Conservation (phyloP, 2,113 vertebrate genomes). For the Nyctibius bracteatus region DNA sequence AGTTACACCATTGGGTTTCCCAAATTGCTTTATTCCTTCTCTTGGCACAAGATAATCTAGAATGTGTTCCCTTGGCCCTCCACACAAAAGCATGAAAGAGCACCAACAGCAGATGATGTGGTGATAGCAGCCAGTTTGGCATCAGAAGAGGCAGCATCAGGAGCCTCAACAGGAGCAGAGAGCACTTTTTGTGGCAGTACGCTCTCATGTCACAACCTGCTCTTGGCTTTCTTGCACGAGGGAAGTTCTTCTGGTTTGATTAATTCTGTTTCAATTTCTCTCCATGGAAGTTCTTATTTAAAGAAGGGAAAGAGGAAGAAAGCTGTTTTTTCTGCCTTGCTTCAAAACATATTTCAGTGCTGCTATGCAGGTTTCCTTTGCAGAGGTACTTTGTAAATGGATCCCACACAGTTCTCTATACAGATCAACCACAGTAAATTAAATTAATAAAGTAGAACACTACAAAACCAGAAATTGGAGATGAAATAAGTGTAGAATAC, state of each 20-base stretch:
- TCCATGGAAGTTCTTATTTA: slow-evolving; percentile 22
- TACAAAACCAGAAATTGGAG: not conserved
- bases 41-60: not conserved
- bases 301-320: not conserved
- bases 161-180: not conserved
- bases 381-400: not conserved
- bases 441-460: not conserved
- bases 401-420: not conserved
- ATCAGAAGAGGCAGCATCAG: slow-evolving; percentile 12
- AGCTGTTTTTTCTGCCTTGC: not conserved
- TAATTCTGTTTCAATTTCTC: slow-evolving; percentile 34
- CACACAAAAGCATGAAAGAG: not conserved
- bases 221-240: not conserved
- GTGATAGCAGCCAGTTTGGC: not conserved
- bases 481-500: not conserved
- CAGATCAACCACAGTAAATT: not conserved
- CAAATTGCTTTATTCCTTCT: slow-evolving; percentile 2
- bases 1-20: not conserved
- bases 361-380: not conserved
- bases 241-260: slow-evolving; percentile 10
- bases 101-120: not conserved
- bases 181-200: not conserved
- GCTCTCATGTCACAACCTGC: not conserved
- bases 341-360: not conserved
- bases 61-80: not conserved